Evolutionary conservation across 2,797 vertebrate genomes (phyloP), one percentile per base, ranked within the genome.

Genomic region (Pyrocephalus nanus): DNA sequence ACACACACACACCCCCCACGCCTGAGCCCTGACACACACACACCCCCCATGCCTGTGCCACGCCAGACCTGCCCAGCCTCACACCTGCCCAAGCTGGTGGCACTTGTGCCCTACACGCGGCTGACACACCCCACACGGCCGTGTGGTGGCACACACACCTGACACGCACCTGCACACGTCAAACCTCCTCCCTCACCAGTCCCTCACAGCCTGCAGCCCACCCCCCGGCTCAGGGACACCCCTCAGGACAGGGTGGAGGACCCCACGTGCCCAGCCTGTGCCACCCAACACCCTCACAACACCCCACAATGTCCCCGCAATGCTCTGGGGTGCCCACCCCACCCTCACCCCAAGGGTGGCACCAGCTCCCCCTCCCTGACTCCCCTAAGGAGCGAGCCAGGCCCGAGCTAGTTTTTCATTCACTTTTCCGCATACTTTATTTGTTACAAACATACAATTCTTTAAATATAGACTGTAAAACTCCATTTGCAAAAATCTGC

Each of bases 381-480:
- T 43, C 16, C 58, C 38, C 0, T 13, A 74, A 74, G 8, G 19
- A 95, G 12, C 11, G 2, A 76, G 21, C 17, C 27, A 0, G n/a
- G 29, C 47, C 54, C 3, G 2, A 14, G 47, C 23, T 23, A 65
- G 38, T 66, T 93, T 93, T 93, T 97, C 97, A 97, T 98, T 97
- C 97, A 98, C 97, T 98, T 98, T 98, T 98, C 98, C 78, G 97
- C 98, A 98, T 98, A 98, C 97, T 98, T 95, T 98, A 98, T 98
- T 98, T 98, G 98, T 98, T 98, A 98, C 98, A 98, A 98, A 98
- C 98, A 98, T 98, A 98, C 98, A 98, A 97, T 98, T 98, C 98
- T 98, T 98, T 98, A 98, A 98, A 98, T 98, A 98, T 98, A 98
- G 98, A 98, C 98, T 98, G 98, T 98, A 98, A 98, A 98, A 98